Base-by-base conservation (phyloP, 2,797 vertebrate species). In the Ambastaia sidthimunki region DNA sequence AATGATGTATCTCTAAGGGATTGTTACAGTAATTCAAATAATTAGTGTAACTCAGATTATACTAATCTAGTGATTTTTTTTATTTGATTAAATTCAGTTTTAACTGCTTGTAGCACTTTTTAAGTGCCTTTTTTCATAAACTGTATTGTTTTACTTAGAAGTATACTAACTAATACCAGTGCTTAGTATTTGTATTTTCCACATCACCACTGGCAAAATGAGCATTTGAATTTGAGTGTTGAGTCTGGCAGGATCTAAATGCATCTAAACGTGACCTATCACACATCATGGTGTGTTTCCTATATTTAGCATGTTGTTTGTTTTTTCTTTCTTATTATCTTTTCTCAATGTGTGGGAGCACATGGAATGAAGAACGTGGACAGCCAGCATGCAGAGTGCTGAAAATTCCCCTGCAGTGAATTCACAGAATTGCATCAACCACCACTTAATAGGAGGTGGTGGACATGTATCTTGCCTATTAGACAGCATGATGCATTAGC, bases 401-500 rank as follows among this genome's bases (percentile, higher is more conserved):
- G 54, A 63, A 34, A 75, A 59, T 69, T 34, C 15, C 34, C 41
- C 34, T 34, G 31, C 44, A 77, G 21, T 57, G 41, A 54, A 77
- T 63, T 52, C 50, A 59, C 44, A 79, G 28, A 19, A 67, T 37
- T 67, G 75, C 23, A 41, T 47, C 4, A 19, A 11, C 50, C 65
- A 18, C 7, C 37, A 50, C 70, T 71, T 48, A 31, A 50, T 76
- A n/a, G 15, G 15, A 55, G 65, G 44, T 47, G 12, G 55, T 37
- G 50, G 71, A 77, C 34, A 73, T n/a, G 55, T 21, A 15, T 63
- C 54, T 18, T 74, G 65, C 60, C 69, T 47, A 31, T 25, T 21
- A 55, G 54, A 80, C 54, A 54, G 37, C 54, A 67, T 31, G 31
- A 76, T 80, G 19, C 10, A 50, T 68, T 68, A 59, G 31, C 55